Percentiles rank a stretch among this genome's conserved stretches.
Evolutionary conservation across 2,888 invertebrate species (phyloP).

Genomic region (Peribatodes rhomboidaria): DNA sequence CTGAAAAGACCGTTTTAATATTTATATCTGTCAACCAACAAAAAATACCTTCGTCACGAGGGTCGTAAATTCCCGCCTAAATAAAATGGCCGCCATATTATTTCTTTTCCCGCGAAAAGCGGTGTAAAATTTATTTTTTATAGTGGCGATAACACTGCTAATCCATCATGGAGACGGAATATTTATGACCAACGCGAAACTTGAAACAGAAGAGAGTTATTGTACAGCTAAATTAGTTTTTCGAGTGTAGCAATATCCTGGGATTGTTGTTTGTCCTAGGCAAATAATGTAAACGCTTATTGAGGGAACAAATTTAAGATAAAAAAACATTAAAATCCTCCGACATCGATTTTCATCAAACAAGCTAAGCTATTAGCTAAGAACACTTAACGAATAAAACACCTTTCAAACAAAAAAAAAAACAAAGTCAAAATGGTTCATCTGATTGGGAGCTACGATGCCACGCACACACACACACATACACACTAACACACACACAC

Average conservation of each 20-base stretch:
- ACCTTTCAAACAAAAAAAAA: no score
- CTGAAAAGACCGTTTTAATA: conserved; percentile 34
- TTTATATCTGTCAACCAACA: conserved; percentile 40
- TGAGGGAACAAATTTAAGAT: no score
- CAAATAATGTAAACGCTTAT: no score
- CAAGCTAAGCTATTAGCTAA: no score
- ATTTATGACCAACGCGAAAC: conserved; percentile 33
- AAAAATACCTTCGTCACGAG: conserved; percentile 40
- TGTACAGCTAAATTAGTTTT: conserved; percentile 24
- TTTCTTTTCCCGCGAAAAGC: conserved; percentile 38
- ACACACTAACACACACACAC: no score
- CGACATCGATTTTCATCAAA: no score
- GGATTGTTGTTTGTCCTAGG: not conserved
- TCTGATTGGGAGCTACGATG: no score
- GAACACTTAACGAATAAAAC: no score
- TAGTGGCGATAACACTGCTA: conserved; percentile 29
- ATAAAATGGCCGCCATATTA: conserved; percentile 35
- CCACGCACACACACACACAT: no score
- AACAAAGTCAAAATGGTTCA: no score
- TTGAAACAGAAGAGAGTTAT: conserved; percentile 15
- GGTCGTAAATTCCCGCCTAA: conserved; percentile 41
- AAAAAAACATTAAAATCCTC: no score
- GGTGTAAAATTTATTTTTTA: conserved; percentile 43
- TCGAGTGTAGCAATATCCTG: conserved; percentile 10
- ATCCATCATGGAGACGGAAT: conserved; percentile 28